Percentiles rank a stretch among this genome's conserved stretches.
Evolutionary conservation across 30 jellyfish, hydroid and myxozoan species (phyloP).

Genomic region (Hydractinia symbiolongicarpus): DNA sequence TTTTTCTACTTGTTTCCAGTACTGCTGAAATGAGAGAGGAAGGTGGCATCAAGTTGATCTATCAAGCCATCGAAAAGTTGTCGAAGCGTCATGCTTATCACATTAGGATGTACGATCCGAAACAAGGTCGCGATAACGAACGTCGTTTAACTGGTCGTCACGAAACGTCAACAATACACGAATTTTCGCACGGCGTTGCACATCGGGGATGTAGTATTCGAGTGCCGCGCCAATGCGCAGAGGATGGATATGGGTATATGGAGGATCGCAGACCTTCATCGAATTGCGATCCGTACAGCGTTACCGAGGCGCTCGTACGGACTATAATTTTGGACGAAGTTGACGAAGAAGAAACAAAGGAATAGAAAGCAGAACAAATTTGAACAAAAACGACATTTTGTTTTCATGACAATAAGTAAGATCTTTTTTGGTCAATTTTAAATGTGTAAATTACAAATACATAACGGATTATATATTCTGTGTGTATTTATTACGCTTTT

Average conservation of each 20-base stretch:
- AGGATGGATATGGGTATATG: slow-evolving; percentile 92
- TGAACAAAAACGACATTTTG: not conserved
- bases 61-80: slow-evolving; percentile 82
- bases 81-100: slow-evolving; percentile 81
- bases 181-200: slow-evolving; percentile 97
- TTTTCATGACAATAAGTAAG: too few species aligned
- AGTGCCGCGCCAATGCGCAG: slow-evolving; percentile 98
- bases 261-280: slow-evolving; percentile 98
- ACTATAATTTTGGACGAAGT: slow-evolving; percentile 80
- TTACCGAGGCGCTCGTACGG: slow-evolving; percentile 94
- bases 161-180: slow-evolving; percentile 80
- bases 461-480: too few species aligned
- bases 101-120: slow-evolving; percentile 85
- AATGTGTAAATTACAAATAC: too few species aligned
- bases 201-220: slow-evolving; percentile 96
- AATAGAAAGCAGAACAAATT: too few species aligned
- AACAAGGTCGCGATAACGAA: slow-evolving; percentile 67
- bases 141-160: slow-evolving; percentile 94
- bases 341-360: slow-evolving; percentile 9
- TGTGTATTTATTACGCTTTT: too few species aligned
- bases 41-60: slow-evolving; percentile 87
- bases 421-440: too few species aligned
- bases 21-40: slow-evolving; percentile 94
- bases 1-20: slow-evolving; percentile 26
- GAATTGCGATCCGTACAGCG: slow-evolving; percentile 92